Base-by-base conservation (phyloP, 2,113 vertebrate species). In the Rhinichthys klamathensis region DNA sequence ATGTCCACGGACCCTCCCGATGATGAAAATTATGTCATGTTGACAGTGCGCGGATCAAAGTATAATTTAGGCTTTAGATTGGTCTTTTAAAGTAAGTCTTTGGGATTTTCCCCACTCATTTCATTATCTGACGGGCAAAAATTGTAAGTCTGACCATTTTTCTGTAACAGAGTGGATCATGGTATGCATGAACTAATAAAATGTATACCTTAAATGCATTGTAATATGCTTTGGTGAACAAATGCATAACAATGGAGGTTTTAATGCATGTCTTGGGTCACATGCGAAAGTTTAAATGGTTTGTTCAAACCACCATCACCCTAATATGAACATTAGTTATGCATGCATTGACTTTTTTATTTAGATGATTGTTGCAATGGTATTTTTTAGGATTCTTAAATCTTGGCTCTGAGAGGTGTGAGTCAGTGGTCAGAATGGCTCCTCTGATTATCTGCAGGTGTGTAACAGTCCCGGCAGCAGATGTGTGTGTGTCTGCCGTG, bases 361-460 rank as follows among this genome's bases (percentile, higher is more conserved):
- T 69, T 16, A 21, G 3, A 35, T 10, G 32, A 69, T 69, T 10
- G 8, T 35, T 69, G 16, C 63, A 67, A 2, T 69, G 32, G 16
- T 21, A 11, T 70, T 23, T 70, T 21, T 54, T 69, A 49, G 3
- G 12, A 13, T 46, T 46, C 11, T 46, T 46, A 44, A n/a, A n/a
- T n/a, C n/a, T n/a, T n/a, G 54, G 18, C 54, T 58, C 54, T 49
- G 46, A 49, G 46, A 49, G 46, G 5, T 54, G 51, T 6, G 51
- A 54, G 51, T 56, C 18, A 23, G 18, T 23, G 18, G 54, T 56
- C 54, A 23, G 54, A 56, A 21, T 3, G 2, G n/a, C 58, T 61
- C 58, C 18, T 56, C 18, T 89, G 84, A 91, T 91, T 81, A 76
- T 84, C 72, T 89, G 56, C 90, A 91, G 88, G 85, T 90, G 89